Evolutionary conservation across 1,140 invertebrate genomes (phyloP), one percentile per base, ranked within the genome.

Genomic region (Zaprionus nigranus): DNA sequence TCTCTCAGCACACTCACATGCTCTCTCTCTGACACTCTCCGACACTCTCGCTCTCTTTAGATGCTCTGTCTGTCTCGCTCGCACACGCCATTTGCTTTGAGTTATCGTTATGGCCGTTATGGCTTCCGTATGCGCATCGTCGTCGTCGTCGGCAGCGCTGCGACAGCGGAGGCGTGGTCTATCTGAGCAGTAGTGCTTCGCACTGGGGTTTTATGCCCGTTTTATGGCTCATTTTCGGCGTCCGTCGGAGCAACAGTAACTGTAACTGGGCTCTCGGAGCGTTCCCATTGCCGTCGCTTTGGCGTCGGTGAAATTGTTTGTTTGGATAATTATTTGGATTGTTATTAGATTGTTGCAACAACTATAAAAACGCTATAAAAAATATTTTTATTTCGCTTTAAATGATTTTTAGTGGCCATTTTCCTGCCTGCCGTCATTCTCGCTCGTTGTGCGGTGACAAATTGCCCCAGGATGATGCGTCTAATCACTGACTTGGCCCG

Each of bases 321-420:
- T 90, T 91, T 88, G 79, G 78, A 92, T 92, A 91, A 92, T 92
- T 92, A 92, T 91, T 90, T 79, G 67, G 86, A 92, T 92, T 91
- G 83, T 92, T 91, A 92, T 92, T 91, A 92, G 87, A 92, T 91
- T 92, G 91, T 91, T 92, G 87, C 81, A 92, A 81, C 86, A 91
- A 88, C 90, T 91, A 91, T 90, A 87, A 90, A 91, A 90, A 86
- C 78, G 80, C 75, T 87, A 91, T 90, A 90, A 90, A 87, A 86
- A 87, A 90, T 90, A 91, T 91, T 90, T 90, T 86, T 91, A 90
- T 91, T 84, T 81, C 74, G 73, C 84, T 79, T 79, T 91, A 91
- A 91, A 91, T 91, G 87, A 91, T 90, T 91, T 91, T 91, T 82
- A 91, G 82, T 91, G 71, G 78, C 79, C 71, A 75, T 82, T 82